Percentiles rank a stretch among this genome's conserved stretches.
Evolutionary conservation across 1,140 invertebrate genomes (phyloP).

Genomic region (Bombus waltoni): DNA sequence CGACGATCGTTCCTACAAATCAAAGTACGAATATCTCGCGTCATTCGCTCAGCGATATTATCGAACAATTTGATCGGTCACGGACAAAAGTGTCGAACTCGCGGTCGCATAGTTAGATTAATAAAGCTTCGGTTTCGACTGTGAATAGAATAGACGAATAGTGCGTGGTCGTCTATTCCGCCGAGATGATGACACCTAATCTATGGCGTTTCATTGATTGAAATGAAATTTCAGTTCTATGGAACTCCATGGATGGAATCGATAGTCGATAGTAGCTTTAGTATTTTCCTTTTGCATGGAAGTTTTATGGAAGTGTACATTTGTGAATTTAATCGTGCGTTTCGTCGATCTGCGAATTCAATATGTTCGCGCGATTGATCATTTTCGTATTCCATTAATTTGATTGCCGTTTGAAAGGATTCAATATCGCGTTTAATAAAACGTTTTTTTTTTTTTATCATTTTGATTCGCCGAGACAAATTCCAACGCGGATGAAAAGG

Average conservation of each 20-base stretch:
- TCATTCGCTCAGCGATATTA: not conserved
- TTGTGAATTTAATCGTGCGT: not conserved
- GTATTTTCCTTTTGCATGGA: constrained; percentile 1
- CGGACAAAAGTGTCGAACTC: not conserved
- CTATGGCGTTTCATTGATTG: constrained; percentile 18
- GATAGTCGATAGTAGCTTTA: constrained; percentile 8
- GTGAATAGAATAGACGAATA: constrained; percentile 31
- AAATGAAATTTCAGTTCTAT: constrained; percentile 43
- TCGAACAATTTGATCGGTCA: not conserved
- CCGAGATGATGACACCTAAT: constrained; percentile 40
- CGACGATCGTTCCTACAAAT: not conserved
- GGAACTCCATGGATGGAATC: constrained; percentile 29
- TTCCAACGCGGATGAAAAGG: not conserved
- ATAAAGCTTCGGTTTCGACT: constrained; percentile 25
- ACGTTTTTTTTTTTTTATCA: not conserved
- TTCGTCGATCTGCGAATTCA: not conserved
- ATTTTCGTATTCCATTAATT: not conserved
- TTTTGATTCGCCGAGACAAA: not conserved
- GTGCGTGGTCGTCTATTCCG: constrained; percentile 38
- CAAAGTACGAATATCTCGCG: not conserved
- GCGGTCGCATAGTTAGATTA: constrained; percentile 25
- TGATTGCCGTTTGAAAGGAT: not conserved
- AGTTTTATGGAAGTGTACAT: constrained; percentile 23
- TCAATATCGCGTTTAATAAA: not conserved
- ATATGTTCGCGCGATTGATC: not conserved